Percentiles rank a stretch among this genome's conserved stretches.
Evolutionary conservation across 1,140 invertebrate genomes (phyloP).

Genomic region (Myzus persicae): DNA sequence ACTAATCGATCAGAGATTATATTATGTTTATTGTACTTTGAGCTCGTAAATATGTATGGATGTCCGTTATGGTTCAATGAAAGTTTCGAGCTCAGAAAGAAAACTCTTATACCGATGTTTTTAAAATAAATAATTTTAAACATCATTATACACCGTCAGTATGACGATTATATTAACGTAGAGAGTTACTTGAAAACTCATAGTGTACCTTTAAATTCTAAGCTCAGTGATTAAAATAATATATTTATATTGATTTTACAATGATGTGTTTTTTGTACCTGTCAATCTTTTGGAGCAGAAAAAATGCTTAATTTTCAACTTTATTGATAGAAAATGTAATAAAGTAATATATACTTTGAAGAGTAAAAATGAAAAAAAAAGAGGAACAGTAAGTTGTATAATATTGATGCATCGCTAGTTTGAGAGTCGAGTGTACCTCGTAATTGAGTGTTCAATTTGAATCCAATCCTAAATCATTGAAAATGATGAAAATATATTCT

Average conservation of each 20-base stretch:
- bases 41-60: not conserved
- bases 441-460: too few species aligned
- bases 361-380: not conserved
- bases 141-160: not conserved
- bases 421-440: too few species aligned
- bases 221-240: not conserved
- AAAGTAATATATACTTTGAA: not conserved
- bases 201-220: not conserved
- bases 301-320: not conserved
- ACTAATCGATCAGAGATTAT: not conserved
- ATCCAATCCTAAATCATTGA: too few species aligned
- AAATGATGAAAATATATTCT: too few species aligned
- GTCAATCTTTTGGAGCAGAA: not conserved
- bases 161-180: not conserved
- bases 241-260: not conserved
- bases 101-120: not conserved
- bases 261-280: not conserved
- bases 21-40: not conserved
- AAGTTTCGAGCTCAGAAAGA: not conserved
- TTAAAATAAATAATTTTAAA: not conserved
- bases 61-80: not conserved
- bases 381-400: too few species aligned
- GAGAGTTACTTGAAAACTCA: not conserved
- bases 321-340: not conserved
- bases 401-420: too few species aligned